phyloP scores from a whole-genome alignment of 2,888 invertebrate species.

The Bursaphelenchus okinawaensis region DNA sequence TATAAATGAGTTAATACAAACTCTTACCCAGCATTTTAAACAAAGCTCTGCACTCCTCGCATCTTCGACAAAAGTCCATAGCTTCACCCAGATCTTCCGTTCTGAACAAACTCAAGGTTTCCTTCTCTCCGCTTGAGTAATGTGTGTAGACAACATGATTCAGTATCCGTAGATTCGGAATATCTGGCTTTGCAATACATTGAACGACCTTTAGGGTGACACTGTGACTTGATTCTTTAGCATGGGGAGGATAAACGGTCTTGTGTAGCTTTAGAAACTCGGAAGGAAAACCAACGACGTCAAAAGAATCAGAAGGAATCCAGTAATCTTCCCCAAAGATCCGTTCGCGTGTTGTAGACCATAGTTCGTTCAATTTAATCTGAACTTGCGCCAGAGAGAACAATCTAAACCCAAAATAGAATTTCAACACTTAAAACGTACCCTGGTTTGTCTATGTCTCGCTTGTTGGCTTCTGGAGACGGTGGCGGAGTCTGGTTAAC shows the following conservation, averaged over 20 bases:
- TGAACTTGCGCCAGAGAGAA: constrained; percentile 48
- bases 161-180: constrained; percentile 27
- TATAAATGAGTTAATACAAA: constrained; percentile 7
- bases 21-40: constrained; percentile 36
- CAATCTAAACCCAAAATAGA: constrained; percentile 29
- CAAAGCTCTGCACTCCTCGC: constrained; percentile 43
- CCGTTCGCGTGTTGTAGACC: constrained; percentile 42
- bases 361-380: constrained; percentile 43
- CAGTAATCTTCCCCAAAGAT: constrained; percentile 52
- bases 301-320: constrained; percentile 47
- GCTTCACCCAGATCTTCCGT: constrained; percentile 43
- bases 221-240: not conserved
- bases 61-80: constrained; percentile 44
- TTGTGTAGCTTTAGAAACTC: constrained; percentile 41
- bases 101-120: constrained; percentile 40
- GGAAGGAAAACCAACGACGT: constrained; percentile 47
- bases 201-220: constrained; percentile 40
- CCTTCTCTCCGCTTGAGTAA: constrained; percentile 10
- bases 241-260: constrained; percentile 30
- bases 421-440: no score
- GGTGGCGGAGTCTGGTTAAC: constrained; percentile 32
- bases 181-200: constrained; percentile 40
- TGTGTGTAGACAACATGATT: constrained; percentile 45
- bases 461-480: constrained; percentile 17
- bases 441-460: constrained; percentile 22